Evolutionary conservation across 2,797 vertebrate species (phyloP).

Genomic region (Sebastes wilsoni): DNA sequence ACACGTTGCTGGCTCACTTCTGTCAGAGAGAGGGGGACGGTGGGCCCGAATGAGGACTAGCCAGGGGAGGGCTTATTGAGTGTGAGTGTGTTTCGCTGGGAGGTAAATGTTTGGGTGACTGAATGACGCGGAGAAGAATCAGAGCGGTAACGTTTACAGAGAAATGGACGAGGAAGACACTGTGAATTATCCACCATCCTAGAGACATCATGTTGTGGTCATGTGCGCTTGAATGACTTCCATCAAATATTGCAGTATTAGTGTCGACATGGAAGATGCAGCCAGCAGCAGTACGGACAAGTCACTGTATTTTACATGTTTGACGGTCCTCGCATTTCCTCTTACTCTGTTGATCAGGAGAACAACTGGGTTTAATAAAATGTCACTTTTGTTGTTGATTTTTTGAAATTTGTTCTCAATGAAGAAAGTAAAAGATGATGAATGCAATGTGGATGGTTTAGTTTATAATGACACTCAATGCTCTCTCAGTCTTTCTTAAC

Average conservation of each 20-base stretch:
- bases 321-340: conserved; percentile 30
- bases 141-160: conserved; percentile 7
- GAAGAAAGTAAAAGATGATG: conserved; percentile 32
- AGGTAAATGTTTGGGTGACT: conserved; percentile 72
- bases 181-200: conserved; percentile 52
- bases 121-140: conserved; percentile 22
- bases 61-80: conserved; percentile 55
- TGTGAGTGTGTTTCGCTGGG: conserved; percentile 78
- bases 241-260: conserved; percentile 46
- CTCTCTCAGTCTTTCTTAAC: conserved; percentile 23
- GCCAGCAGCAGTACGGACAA: conserved; percentile 25
- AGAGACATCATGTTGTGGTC: conserved; percentile 28
- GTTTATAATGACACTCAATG: conserved; percentile 19
- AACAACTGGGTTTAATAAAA: conserved; percentile 11
- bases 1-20: conserved; percentile 89
- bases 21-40: conserved; percentile 90
- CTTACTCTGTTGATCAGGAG: conserved; percentile 15
- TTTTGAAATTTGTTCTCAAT: conserved; percentile 31
- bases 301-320: conserved; percentile 37
- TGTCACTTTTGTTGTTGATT: conserved; percentile 22
- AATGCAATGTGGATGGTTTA: background rate
- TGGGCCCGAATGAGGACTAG: conserved; percentile 78
- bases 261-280: conserved; percentile 33
- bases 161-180: conserved; percentile 52
- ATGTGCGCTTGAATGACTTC: conserved; percentile 26